Conservation (phyloP, 1,140 invertebrate genomes). For the Branchinecta lynchi region DNA sequence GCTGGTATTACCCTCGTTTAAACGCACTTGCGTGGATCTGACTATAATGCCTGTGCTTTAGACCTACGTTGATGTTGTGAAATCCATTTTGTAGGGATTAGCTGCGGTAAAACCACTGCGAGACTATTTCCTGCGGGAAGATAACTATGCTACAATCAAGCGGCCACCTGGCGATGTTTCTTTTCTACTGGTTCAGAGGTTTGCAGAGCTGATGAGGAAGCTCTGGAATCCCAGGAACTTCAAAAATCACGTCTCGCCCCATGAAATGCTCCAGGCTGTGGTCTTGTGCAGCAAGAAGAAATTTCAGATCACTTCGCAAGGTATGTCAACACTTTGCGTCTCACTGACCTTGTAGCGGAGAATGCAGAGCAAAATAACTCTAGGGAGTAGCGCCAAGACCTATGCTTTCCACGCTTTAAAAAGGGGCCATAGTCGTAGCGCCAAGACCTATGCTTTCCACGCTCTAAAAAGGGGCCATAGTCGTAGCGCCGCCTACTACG, state of each 20-base stretch:
- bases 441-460: too few species aligned
- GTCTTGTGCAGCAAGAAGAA: slow-evolving; percentile 94
- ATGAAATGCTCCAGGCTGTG: slow-evolving; percentile 99
- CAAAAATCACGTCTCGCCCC: slow-evolving; percentile 97
- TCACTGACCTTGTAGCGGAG: neutral
- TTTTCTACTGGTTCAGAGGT: slow-evolving; percentile 83
- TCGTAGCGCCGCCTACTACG: too few species aligned
- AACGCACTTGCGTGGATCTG: too few species aligned
- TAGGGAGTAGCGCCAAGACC: too few species aligned
- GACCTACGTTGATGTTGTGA: too few species aligned
- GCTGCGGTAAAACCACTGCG: slow-evolving; percentile 85
- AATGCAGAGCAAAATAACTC: too few species aligned
- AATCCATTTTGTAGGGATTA: slow-evolving; percentile 47
- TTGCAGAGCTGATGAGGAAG: slow-evolving; percentile 93
- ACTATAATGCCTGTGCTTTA: too few species aligned
- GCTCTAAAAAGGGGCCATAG: too few species aligned
- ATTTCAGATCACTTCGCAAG: slow-evolving; percentile 97
- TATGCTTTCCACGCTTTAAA: too few species aligned
- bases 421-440: too few species aligned
- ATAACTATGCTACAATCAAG: slow-evolving; percentile 75
- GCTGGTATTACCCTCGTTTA: too few species aligned
- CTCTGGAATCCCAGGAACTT: slow-evolving; percentile 99
- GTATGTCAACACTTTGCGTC: slow-evolving; percentile 31
- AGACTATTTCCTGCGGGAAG: slow-evolving; percentile 86
- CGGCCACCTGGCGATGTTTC: slow-evolving; percentile 80